These are phyloP conservation scores for Coilia nasus DNA, from an alignment of 2,797 vertebrate genomes.

Conservation along the genomic window DNA sequence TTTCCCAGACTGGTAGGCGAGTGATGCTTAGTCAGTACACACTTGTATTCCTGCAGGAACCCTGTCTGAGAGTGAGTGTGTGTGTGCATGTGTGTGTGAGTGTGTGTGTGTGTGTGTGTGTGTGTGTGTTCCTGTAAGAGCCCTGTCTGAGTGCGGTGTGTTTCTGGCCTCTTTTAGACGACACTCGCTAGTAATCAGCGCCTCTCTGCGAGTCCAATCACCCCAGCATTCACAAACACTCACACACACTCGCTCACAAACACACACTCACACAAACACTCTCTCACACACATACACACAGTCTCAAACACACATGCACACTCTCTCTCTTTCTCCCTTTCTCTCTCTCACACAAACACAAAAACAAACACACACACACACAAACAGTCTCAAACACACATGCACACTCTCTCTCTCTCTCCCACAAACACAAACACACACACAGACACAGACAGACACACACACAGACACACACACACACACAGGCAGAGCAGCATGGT, in stretches of 20 bases:
- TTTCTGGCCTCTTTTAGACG: background rate
- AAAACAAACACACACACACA: background rate
- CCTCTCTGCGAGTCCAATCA: background rate
- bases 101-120: background rate
- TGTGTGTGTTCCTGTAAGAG: background rate
- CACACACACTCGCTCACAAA: background rate
- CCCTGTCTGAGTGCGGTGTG: background rate
- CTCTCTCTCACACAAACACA: background rate
- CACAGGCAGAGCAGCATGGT: background rate
- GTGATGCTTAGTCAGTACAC: slow-evolving; percentile 16
- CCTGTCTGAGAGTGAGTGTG: background rate
- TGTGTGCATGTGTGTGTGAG: slow-evolving; percentile 7
- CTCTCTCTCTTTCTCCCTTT: too few species aligned
- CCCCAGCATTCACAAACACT: background rate
- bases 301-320: too few species aligned
- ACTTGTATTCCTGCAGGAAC: background rate
- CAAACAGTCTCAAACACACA: background rate
- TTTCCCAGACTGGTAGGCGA: background rate
- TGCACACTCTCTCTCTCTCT: too few species aligned
- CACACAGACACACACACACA: background rate
- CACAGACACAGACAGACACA: too few species aligned
- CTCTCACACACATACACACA: slow-evolving; percentile 2
- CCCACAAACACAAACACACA: too few species aligned
- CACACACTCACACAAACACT: background rate
- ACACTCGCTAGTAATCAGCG: background rate